Conservation (phyloP, 2,888 invertebrate genomes). For the Cyclophora punctaria region DNA sequence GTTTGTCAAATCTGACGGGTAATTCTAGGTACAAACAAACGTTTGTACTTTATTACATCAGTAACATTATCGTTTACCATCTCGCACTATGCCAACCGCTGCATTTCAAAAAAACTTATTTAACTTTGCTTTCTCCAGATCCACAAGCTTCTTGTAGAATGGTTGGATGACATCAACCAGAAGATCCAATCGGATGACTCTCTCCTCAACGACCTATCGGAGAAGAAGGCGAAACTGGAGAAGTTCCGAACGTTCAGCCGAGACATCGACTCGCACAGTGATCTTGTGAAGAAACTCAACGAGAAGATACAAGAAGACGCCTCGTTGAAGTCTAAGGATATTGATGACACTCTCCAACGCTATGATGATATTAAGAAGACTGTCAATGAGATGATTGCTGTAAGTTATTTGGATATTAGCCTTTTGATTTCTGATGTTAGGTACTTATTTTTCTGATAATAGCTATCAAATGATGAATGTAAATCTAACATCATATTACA, state of each 20-base stretch:
- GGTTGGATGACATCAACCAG: slow-evolving; percentile 91
- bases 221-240: slow-evolving; percentile 91
- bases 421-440: too few relatives aligned
- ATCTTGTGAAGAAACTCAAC: slow-evolving; percentile 85
- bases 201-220: slow-evolving; percentile 88
- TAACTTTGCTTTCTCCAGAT: slow-evolving; percentile 37
- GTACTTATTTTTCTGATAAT: too few relatives aligned
- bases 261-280: slow-evolving; percentile 87
- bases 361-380: slow-evolving; percentile 81
- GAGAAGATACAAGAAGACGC: slow-evolving; percentile 81
- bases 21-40: too few relatives aligned
- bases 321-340: slow-evolving; percentile 79
- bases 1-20: too few relatives aligned
- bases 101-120: too few relatives aligned
- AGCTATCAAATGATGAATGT: too few relatives aligned
- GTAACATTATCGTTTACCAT: too few relatives aligned
- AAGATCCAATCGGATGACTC: slow-evolving; percentile 85
- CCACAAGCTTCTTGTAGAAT: slow-evolving; percentile 86
- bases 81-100: too few relatives aligned
- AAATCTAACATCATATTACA: too few relatives aligned
- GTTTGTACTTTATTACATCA: too few relatives aligned
- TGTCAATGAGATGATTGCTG: slow-evolving; percentile 78
- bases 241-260: slow-evolving; percentile 88
- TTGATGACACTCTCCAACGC: slow-evolving; percentile 80
- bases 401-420: slow-evolving; percentile 44